Conservation (phyloP, 1,140 invertebrate genomes). For the Brachionus paranguensis region DNA sequence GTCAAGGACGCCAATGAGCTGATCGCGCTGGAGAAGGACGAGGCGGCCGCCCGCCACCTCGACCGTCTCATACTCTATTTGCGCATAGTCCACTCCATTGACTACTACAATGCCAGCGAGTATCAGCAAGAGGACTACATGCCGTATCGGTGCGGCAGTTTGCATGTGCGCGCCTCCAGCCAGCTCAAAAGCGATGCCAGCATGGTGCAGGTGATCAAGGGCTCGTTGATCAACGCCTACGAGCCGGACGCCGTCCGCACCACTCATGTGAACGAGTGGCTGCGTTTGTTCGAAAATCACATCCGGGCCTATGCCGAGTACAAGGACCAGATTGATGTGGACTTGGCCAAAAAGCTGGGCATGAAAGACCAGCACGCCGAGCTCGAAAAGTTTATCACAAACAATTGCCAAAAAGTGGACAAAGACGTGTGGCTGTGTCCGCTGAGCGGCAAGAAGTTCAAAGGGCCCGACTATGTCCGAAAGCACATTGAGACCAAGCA, state of each 20-base stretch:
- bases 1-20: conserved; percentile 42
- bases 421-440: conserved; percentile 99
- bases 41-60: conserved; percentile 67
- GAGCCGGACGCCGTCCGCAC: background rate
- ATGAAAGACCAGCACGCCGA: conserved; percentile 14
- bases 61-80: conserved; percentile 83
- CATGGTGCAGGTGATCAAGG: background rate
- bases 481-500: conserved; percentile 99
- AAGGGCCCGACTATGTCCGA: conserved; percentile 94
- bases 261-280: background rate
- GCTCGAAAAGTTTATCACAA: conserved; percentile 3
- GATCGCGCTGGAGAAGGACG: conserved; percentile 69
- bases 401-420: conserved; percentile 75
- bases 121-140: conserved; percentile 99
- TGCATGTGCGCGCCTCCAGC: conserved; percentile 71
- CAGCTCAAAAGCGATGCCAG: background rate
- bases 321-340: background rate
- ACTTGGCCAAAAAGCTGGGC: conserved; percentile 3
- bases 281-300: conserved; percentile 16
- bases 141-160: conserved; percentile 96
- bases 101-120: conserved; percentile 97
- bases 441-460: conserved; percentile 96
- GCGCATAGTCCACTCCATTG: conserved; percentile 92
- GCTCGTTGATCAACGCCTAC: background rate
- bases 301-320: background rate